phyloP scores from a whole-genome alignment of 2,113 vertebrate species.

The Donacobius atricapilla region DNA sequence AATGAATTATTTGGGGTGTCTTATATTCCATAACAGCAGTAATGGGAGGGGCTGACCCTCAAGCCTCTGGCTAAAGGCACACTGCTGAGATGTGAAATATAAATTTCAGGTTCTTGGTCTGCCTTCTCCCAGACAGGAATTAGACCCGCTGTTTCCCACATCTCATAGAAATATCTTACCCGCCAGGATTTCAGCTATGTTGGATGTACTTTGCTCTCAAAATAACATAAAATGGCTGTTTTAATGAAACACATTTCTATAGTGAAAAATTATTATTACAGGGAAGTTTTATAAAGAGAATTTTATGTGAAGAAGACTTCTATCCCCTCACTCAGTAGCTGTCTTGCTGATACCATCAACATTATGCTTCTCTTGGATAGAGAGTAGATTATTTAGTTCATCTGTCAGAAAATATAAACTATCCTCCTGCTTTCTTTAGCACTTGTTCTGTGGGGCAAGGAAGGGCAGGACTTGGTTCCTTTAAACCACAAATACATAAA shows the following conservation, averaged over 20 bases:
- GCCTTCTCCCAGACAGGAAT: background rate
- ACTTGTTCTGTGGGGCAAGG: accelerated
- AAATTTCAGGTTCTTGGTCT: background rate
- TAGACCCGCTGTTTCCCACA: background rate
- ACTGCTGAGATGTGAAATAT: background rate
- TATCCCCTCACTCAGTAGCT: background rate
- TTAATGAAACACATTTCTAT: background rate
- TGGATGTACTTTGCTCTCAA: background rate
- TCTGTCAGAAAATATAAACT: background rate
- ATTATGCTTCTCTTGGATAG: background rate
- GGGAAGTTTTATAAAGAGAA: background rate
- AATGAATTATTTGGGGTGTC: background rate
- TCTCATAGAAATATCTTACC: background rate
- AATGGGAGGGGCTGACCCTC: background rate
- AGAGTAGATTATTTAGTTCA: background rate
- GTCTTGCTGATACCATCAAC: background rate
- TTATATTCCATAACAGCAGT: background rate
- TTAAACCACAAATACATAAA: background rate
- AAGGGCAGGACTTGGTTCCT: background rate
- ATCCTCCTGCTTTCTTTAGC: background rate
- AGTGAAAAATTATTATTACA: background rate
- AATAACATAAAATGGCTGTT: background rate
- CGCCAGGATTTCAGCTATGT: background rate
- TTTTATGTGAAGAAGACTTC: background rate
- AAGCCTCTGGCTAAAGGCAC: background rate